Evolutionary conservation across 2,113 vertebrate species (phyloP).

Genomic region (Osmerus eperlanus): DNA sequence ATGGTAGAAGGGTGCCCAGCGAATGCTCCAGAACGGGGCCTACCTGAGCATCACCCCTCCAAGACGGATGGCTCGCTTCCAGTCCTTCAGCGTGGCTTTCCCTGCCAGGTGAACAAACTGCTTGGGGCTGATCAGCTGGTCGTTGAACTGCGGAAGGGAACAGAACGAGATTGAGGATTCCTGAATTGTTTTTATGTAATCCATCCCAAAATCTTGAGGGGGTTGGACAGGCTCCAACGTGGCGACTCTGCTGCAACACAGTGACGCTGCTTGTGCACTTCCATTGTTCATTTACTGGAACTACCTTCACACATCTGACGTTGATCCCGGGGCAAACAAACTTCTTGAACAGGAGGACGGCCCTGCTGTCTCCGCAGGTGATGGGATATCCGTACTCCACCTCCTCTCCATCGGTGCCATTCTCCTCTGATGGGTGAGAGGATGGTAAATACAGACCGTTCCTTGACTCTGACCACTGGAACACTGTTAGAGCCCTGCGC

Average conservation of each 20-base stretch:
- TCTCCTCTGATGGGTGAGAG: constrained; percentile 68
- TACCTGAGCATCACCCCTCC: constrained; percentile 96
- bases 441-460: background rate
- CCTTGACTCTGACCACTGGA: no score
- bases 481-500: no score
- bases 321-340: constrained; percentile 96
- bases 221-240: no score
- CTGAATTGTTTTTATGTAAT: no score
- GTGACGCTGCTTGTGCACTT: no score
- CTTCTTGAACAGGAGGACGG: constrained; percentile 92
- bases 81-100: constrained; percentile 93
- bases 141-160: constrained; percentile 80
- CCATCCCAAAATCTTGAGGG: no score
- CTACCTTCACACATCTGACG: constrained; percentile 90
- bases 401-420: constrained; percentile 76
- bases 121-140: constrained; percentile 93
- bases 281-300: background rate
- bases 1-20: no score
- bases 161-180: constrained; percentile 6
- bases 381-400: constrained; percentile 91
- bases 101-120: constrained; percentile 95
- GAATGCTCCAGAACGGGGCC: background rate
- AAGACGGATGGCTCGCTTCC: constrained; percentile 94
- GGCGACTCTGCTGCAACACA: no score
- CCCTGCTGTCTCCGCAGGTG: constrained; percentile 91